Percentiles rank a stretch among this genome's conserved stretches.
Evolutionary conservation across 2,888 invertebrate genomes (phyloP).

Genomic region (Drosophila rubida): DNA sequence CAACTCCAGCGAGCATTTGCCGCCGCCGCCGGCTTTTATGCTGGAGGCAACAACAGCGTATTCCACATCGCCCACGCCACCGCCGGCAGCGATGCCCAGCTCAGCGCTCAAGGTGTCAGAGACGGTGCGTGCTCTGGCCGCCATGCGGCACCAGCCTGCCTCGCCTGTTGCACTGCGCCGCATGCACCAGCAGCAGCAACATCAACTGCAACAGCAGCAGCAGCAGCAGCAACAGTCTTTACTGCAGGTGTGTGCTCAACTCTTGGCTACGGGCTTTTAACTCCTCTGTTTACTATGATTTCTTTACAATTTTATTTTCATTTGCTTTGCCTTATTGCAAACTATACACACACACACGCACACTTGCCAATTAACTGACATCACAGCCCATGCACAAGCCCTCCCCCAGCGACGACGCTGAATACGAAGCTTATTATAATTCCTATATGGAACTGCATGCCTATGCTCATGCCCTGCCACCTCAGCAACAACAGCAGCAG

Average conservation of each 20-base stretch:
- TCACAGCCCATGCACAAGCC: slow-evolving; percentile 64
- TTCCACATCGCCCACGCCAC: slow-evolving; percentile 22
- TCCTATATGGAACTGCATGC: slow-evolving; percentile 77
- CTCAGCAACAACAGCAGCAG: slow-evolving; percentile 46
- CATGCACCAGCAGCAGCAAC: slow-evolving; percentile 74
- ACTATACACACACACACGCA: slow-evolving; percentile 29
- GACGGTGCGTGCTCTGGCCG: slow-evolving; percentile 93
- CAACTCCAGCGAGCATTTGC: slow-evolving; percentile 83
- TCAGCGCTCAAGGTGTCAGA: slow-evolving; percentile 90
- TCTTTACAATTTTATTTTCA: slow-evolving; percentile 57
- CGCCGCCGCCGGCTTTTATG: slow-evolving; percentile 85
- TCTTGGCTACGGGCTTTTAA: slow-evolving; percentile 52
- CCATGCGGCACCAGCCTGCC: slow-evolving; percentile 93
- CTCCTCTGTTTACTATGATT: slow-evolving; percentile 55
- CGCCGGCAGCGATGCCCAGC: slow-evolving; percentile 72
- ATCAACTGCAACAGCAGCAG: slow-evolving; percentile 55
- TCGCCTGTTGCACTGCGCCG: slow-evolving; percentile 91
- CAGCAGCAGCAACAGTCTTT: slow-evolving; percentile 61
- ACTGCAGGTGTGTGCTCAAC: slow-evolving; percentile 82
- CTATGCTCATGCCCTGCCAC: slow-evolving; percentile 62
- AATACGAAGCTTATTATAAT: slow-evolving; percentile 77
- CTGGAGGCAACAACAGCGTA: slow-evolving; percentile 69
- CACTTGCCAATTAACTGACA: slow-evolving; percentile 41
- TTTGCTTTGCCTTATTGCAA: slow-evolving; percentile 40
- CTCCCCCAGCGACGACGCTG: slow-evolving; percentile 65